Percentiles rank a stretch among this genome's conserved stretches.
Evolutionary conservation across 2,888 invertebrate species (phyloP).

Genomic region (Omphaloscelis lunosa): DNA sequence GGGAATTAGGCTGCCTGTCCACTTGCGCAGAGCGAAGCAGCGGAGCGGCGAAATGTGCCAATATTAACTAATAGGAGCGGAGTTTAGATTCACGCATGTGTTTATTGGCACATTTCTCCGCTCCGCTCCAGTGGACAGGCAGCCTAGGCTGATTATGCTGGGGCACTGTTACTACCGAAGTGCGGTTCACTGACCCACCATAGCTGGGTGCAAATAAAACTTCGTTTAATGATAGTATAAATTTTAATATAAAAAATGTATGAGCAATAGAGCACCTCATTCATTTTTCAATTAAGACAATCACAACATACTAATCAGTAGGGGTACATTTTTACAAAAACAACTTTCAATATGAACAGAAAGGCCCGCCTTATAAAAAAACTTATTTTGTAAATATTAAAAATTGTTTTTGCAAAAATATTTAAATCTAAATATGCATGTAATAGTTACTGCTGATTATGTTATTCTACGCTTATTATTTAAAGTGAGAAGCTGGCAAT

Average conservation of each 20-base stretch:
- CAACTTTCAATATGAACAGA: conserved; percentile 53
- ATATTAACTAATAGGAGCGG: no score
- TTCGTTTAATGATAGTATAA: conserved; percentile 59
- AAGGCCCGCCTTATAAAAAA: conserved; percentile 36
- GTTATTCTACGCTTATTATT: conserved; percentile 50
- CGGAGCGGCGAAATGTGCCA: no score
- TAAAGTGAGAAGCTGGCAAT: conserved; percentile 52
- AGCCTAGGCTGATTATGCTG: no score
- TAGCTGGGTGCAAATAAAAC: conserved; percentile 52
- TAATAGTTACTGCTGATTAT: conserved; percentile 59
- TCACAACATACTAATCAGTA: conserved; percentile 62
- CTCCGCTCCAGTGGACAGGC: no score
- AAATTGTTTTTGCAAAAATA: conserved; percentile 59
- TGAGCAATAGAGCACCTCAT: conserved; percentile 84
- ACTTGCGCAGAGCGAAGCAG: no score
- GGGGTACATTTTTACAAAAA: conserved; percentile 60
- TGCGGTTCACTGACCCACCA: no score
- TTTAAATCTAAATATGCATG: conserved; percentile 48
- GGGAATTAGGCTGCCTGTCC: no score
- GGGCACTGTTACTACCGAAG: no score
- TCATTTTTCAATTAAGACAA: conserved; percentile 75
- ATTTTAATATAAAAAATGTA: conserved; percentile 80
- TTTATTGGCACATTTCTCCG: no score
- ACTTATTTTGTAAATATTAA: conserved; percentile 30
- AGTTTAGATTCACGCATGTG: no score